Evolutionary conservation across 2,113 vertebrate genomes (phyloP).

Genomic region (Engraulis encrasicolus): DNA sequence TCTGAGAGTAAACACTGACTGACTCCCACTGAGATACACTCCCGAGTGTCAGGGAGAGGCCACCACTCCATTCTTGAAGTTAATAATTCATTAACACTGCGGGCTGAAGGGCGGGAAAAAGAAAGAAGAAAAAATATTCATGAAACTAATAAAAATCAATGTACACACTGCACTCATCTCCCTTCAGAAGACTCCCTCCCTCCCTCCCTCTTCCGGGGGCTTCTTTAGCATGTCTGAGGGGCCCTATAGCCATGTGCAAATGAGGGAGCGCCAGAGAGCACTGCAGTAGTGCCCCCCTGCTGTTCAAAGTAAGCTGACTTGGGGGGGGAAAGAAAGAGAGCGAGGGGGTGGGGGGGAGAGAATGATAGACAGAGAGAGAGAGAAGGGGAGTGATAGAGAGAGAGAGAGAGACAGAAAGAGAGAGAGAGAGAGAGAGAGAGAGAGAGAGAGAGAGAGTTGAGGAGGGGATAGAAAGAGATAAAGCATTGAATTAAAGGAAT

Average conservation of each 20-base stretch:
- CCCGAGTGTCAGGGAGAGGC: background rate
- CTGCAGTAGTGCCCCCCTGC: conserved; percentile 13
- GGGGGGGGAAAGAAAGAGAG: background rate
- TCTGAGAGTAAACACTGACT: background rate
- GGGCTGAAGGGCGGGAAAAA: background rate
- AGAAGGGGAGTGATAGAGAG: no score
- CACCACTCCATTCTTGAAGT: background rate
- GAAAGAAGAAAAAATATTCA: no score
- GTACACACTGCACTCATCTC: no score
- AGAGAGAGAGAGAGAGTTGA: no score
- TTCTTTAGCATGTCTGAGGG: conserved; percentile 19
- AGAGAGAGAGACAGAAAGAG: no score
- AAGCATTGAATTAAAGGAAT: no score
- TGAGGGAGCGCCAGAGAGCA: conserved; percentile 21
- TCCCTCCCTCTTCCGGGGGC: no score
- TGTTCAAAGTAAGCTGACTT: conserved; percentile 31
- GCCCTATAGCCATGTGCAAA: conserved; percentile 28
- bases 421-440: no score
- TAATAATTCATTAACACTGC: conserved; percentile 27
- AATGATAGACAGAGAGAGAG: no score
- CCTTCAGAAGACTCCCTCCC: no score
- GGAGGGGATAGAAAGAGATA: no score
- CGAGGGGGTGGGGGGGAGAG: background rate
- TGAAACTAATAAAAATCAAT: no score
- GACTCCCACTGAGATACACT: conserved; percentile 10